Conservation (phyloP, 2,113 vertebrate genomes). For the Malurus alboscapulatus region DNA sequence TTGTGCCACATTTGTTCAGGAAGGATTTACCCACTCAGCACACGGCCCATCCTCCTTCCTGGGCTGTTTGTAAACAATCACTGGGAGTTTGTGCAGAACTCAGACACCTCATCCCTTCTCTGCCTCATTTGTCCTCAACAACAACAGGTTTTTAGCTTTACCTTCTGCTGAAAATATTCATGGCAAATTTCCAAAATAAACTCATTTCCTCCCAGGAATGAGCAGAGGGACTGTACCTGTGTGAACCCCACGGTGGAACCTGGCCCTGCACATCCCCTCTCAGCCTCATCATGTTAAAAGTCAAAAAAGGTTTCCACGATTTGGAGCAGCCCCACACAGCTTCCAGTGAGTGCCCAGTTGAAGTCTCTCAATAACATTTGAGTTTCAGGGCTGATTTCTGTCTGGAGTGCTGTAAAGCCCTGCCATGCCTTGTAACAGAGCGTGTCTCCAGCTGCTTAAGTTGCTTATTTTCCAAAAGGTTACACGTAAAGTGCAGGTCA, state of each 20-base stretch:
- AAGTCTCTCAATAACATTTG: neutral
- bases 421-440: neutral
- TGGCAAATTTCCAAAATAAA: neutral
- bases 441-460: neutral
- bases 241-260: neutral
- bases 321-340: neutral
- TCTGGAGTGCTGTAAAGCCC: neutral
- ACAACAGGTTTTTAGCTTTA: neutral
- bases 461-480: constrained; percentile 10
- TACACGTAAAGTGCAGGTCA: neutral
- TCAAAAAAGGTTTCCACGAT: neutral
- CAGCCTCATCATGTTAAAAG: neutral
- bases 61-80: neutral
- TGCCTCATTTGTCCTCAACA: neutral
- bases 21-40: neutral
- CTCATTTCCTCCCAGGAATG: neutral
- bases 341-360: neutral
- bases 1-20: neutral
- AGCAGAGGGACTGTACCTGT: rapidly evolving
- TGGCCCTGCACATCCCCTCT: rapidly evolving
- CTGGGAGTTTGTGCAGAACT: neutral
- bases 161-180: neutral
- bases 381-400: neutral
- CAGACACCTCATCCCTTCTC: neutral
- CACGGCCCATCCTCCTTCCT: neutral